Evolutionary conservation across 2,888 invertebrate species (phyloP), one percentile per base, ranked within the genome.

Genomic region (Leistus spinibarbis): DNA sequence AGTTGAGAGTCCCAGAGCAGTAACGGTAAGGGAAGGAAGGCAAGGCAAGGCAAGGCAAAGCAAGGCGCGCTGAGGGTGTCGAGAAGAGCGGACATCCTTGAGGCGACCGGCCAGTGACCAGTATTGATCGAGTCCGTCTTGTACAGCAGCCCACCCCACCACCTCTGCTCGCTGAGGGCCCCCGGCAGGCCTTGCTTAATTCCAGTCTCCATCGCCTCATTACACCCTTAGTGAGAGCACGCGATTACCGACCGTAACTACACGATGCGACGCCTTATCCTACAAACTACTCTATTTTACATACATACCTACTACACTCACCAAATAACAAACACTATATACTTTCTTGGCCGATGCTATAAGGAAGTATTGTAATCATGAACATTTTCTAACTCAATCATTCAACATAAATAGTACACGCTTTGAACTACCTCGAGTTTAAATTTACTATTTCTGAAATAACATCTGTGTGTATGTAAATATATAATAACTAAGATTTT

Each of bases 161-260:
- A 17, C 56, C 60, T 60, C 19, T 60, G 60, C 20, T 60, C 17
- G 60, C 10, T 60, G 20, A 60, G 60, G 60, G 60, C 77, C 80
- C 79, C 76, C 77, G 80, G 80, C 79, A 80, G 68, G 19, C 68
- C 56, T 56, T 81, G 81, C 82, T 82, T 83, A 83, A 83, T 83
- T 82, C 82, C 82, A 81, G 82, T 75, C 83, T 83, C 83, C 84
- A 83, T 82, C 83, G 84, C 84, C 84, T 84, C 84, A 84, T 84
- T 84, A 84, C 84, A 83, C 84, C 84, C 84, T 84, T 84, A 84
- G 84, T 81, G 81, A 79, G 80, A 79, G 78, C 82, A 79, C 79
- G 81, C 85, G 84, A 85, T 83, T 84, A 82, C 81, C 83, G 80
- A 79, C 85, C 83, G 81, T 84, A 84, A 66, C 40, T 5, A 69